phyloP scores from a whole-genome alignment of 2,888 invertebrate species.

The Calliphora vomitoria region DNA sequence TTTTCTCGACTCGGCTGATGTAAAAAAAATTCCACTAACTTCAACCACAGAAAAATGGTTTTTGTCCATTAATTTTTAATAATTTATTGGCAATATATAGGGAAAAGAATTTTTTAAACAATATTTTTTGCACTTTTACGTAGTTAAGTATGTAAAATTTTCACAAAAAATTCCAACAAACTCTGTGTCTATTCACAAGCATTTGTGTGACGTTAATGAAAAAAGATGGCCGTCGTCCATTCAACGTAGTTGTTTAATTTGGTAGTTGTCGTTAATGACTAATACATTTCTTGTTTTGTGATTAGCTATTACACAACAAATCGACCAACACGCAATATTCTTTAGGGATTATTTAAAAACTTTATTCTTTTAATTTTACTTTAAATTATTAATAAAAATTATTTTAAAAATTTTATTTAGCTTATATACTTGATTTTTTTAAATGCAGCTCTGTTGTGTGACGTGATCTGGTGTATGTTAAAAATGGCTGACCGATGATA shows the following conservation, averaged over 20 bases:
- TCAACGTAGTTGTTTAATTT: slow-evolving; percentile 37
- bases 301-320: slow-evolving; percentile 47
- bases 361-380: background rate
- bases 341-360: background rate
- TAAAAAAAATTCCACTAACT: slow-evolving; percentile 74
- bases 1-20: slow-evolving; percentile 77
- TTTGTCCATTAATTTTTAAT: slow-evolving; percentile 10
- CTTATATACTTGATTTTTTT: background rate
- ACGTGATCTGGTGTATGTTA: slow-evolving; percentile 12
- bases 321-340: background rate
- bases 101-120: background rate
- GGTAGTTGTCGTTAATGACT: slow-evolving; percentile 41
- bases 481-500: slow-evolving; percentile 25
- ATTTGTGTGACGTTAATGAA: slow-evolving; percentile 66
- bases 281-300: background rate
- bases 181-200: slow-evolving; percentile 65
- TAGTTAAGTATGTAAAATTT: slow-evolving; percentile 36
- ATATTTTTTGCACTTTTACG: slow-evolving; percentile 56
- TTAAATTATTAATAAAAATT: slow-evolving; percentile 12
- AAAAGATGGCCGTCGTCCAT: slow-evolving; percentile 55
- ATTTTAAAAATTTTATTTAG: background rate
- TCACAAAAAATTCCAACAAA: slow-evolving; percentile 39
- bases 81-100: slow-evolving; percentile 12
- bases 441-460: slow-evolving; percentile 52
- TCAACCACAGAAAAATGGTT: background rate